Conservation (phyloP, 2,113 vertebrate species). For the Cygnus atratus region DNA sequence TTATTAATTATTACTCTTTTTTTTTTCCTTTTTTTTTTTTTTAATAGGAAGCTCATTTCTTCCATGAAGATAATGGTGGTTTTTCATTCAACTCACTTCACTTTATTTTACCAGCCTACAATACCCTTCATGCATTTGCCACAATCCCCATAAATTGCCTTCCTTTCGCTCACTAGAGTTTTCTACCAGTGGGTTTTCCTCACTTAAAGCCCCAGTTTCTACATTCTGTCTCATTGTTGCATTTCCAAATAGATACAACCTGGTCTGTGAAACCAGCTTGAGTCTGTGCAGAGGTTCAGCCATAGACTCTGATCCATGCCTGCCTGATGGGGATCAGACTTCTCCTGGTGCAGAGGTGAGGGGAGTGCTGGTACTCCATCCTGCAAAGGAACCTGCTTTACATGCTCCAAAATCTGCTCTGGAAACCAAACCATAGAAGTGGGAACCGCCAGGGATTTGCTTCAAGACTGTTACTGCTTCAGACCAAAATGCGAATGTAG, state of each 20-base stretch:
- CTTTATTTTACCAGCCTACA: constrained; percentile 50
- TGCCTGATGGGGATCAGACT: neutral
- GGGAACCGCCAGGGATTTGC: neutral
- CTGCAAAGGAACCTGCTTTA: neutral
- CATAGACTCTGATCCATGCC: accelerated
- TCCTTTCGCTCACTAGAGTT: neutral
- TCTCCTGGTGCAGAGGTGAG: neutral
- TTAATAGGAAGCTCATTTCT: constrained; percentile 62
- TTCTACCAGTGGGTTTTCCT: neutral
- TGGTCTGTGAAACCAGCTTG: neutral
- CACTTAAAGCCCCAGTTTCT: neutral
- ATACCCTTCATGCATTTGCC: neutral
- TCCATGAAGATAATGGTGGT: constrained; percentile 48
- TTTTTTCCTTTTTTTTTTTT: constrained; percentile 55
- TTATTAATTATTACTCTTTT: constrained; percentile 64
- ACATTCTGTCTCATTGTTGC: neutral
- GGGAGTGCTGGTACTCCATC: neutral
- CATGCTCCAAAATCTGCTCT: neutral
- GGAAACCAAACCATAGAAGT: neutral
- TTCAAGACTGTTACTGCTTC: neutral
- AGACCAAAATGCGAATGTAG: neutral
- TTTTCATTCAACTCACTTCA: constrained; percentile 54
- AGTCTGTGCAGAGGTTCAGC: neutral
- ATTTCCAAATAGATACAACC: neutral
- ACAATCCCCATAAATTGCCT: neutral